Evolutionary conservation across 2,797 vertebrate genomes (phyloP).

Genomic region (Brachymystax lenok): DNA sequence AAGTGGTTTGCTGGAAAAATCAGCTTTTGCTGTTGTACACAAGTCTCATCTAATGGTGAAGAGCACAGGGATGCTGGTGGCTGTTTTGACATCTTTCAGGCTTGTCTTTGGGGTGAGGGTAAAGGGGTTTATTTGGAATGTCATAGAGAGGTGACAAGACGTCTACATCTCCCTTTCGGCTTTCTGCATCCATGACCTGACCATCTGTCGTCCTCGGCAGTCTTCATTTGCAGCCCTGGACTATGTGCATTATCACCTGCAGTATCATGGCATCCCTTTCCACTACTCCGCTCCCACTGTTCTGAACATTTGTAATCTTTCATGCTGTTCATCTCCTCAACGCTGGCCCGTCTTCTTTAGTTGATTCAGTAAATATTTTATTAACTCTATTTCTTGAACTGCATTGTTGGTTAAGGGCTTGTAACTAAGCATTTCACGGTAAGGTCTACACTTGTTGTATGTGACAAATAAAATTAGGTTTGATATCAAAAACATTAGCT

Average conservation of each 20-base stretch:
- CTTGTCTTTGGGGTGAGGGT: conserved; percentile 53
- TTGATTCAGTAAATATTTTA: too few relatives aligned
- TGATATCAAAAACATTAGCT: conserved; percentile 8
- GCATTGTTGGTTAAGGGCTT: conserved; percentile 34
- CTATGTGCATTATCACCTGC: background rate
- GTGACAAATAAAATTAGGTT: conserved; percentile 20
- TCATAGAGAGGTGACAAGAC: conserved; percentile 20
- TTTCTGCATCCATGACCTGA: conserved; percentile 30
- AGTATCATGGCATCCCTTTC: background rate
- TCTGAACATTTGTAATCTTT: background rate
- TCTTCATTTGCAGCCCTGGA: background rate
- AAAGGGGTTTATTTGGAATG: conserved; percentile 26
- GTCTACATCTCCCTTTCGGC: conserved; percentile 13
- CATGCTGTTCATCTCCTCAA: background rate
- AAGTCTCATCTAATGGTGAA: conserved; percentile 53
- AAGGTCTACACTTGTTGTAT: conserved; percentile 34
- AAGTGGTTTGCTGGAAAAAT: conserved; percentile 41
- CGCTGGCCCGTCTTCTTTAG: conserved; percentile 1
- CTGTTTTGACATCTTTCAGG: conserved; percentile 65
- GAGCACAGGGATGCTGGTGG: conserved; percentile 65
- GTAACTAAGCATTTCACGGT: conserved; percentile 56
- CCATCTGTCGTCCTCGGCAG: background rate
- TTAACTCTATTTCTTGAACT: background rate
- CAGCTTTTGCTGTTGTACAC: conserved; percentile 48
- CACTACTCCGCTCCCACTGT: background rate